phyloP scores from a whole-genome alignment of 2,797 vertebrate species.

The Acridotheres tristis region DNA sequence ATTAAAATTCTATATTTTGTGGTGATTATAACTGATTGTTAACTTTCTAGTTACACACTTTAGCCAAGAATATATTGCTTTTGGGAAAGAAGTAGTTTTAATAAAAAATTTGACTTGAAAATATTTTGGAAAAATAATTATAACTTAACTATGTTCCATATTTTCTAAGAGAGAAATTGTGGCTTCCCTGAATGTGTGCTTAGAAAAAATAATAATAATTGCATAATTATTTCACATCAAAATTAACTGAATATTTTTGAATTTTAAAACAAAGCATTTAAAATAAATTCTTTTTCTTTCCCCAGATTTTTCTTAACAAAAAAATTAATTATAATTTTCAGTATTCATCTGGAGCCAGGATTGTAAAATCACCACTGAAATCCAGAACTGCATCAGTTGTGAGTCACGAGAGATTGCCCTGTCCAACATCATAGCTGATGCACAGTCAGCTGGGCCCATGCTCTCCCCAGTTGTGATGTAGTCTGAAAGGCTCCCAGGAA shows the following conservation, averaged over 20 bases:
- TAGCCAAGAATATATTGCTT: background rate
- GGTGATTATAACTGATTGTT: background rate
- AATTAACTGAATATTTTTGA: background rate
- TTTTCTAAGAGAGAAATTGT: background rate
- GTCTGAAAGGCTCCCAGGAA: background rate
- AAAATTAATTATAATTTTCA: background rate
- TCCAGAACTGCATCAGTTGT: background rate
- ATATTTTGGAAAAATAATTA: background rate
- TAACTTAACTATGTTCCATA: background rate
- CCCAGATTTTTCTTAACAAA: background rate
- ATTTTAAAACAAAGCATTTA: background rate
- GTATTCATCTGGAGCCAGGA: background rate
- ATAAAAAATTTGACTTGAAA: background rate
- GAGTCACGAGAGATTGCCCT: background rate
- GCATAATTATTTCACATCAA: background rate
- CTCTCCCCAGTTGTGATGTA: background rate
- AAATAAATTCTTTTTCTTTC: background rate
- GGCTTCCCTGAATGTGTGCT: background rate
- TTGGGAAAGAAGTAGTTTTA: background rate
- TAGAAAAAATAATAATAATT: background rate
- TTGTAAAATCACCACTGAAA: background rate
- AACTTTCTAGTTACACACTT: background rate
- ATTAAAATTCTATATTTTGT: background rate
- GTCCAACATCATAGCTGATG: background rate
- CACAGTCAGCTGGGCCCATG: background rate